Evolutionary conservation across 1,140 invertebrate species (phyloP).

Genomic region (Sitophilus oryzae): DNA sequence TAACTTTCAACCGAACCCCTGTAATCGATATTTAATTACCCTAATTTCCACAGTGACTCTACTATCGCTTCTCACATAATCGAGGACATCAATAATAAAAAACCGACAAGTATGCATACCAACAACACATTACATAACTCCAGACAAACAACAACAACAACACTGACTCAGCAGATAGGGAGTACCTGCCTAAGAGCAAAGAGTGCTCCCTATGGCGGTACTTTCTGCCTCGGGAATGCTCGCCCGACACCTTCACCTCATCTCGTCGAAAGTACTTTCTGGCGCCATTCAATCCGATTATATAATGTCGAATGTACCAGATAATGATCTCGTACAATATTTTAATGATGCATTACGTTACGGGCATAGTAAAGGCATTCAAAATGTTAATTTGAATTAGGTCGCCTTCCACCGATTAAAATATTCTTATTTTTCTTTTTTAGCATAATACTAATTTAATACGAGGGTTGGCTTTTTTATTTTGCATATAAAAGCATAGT

Average conservation of each 20-base stretch:
- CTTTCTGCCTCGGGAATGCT: conserved; percentile 14
- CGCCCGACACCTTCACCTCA: conserved; percentile 14
- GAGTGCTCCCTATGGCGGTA: conserved; percentile 10
- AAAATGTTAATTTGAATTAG: too few species aligned
- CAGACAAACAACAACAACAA: background rate
- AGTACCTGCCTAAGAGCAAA: too few species aligned
- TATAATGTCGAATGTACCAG: conserved; percentile 1
- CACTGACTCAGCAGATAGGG: background rate
- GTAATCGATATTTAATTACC: too few species aligned
- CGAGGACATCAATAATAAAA: background rate
- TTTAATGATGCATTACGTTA: background rate
- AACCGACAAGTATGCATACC: background rate
- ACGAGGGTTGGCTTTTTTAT: too few species aligned
- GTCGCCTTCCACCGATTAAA: too few species aligned
- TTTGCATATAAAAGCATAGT: too few species aligned
- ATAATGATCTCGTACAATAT: background rate
- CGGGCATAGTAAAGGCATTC: background rate
- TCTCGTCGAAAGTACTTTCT: conserved; percentile 18
- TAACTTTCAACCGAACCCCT: too few species aligned
- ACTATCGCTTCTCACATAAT: too few species aligned
- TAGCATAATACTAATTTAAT: too few species aligned
- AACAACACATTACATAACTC: background rate
- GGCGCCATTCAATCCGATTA: conserved; percentile 15
- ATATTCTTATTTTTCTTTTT: too few species aligned
- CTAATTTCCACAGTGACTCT: too few species aligned